Evolutionary conservation across 92 coral and sea anemone genomes (phyloP).

Genomic region (Porites evermanni): DNA sequence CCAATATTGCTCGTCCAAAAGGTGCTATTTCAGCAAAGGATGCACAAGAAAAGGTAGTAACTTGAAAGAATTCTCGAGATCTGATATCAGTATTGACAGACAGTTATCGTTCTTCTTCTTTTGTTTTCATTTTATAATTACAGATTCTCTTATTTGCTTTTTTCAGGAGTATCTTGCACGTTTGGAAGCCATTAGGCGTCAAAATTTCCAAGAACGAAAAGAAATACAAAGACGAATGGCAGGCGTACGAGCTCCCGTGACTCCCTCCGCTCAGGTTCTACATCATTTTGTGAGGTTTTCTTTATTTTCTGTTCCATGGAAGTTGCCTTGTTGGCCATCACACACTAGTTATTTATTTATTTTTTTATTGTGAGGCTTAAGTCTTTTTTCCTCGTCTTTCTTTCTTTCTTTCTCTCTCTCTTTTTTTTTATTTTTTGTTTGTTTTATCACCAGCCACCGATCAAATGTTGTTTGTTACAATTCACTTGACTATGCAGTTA

Average conservation of each 20-base stretch:
- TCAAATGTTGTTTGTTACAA: too few species aligned
- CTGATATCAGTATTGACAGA: background rate
- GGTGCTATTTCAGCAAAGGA: slow-evolving; percentile 20
- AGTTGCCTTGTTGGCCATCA: too few species aligned
- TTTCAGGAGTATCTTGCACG: slow-evolving; percentile 89
- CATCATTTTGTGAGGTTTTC: too few species aligned
- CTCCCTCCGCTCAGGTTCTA: slow-evolving; percentile 61
- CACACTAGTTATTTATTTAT: too few species aligned
- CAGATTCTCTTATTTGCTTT: background rate
- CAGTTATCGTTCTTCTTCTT: background rate
- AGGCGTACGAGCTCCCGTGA: slow-evolving; percentile 87
- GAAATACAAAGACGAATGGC: slow-evolving; percentile 95
- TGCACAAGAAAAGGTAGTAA: slow-evolving; percentile 39
- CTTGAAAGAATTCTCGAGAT: too few species aligned
- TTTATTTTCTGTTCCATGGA: background rate
- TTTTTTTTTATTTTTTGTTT: too few species aligned
- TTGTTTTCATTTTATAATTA: background rate
- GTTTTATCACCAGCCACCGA: too few species aligned
- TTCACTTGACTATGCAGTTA: too few species aligned
- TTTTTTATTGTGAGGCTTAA: too few species aligned
- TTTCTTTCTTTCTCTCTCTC: too few species aligned
- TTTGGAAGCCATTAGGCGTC: slow-evolving; percentile 93
- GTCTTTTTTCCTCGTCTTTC: too few species aligned
- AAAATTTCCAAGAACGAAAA: slow-evolving; percentile 89
- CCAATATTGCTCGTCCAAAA: slow-evolving; percentile 14